These are phyloP conservation scores for Pardosa pseudoannulata DNA, from an alignment of 2,888 invertebrate genomes.

Conservation along the genomic window DNA sequence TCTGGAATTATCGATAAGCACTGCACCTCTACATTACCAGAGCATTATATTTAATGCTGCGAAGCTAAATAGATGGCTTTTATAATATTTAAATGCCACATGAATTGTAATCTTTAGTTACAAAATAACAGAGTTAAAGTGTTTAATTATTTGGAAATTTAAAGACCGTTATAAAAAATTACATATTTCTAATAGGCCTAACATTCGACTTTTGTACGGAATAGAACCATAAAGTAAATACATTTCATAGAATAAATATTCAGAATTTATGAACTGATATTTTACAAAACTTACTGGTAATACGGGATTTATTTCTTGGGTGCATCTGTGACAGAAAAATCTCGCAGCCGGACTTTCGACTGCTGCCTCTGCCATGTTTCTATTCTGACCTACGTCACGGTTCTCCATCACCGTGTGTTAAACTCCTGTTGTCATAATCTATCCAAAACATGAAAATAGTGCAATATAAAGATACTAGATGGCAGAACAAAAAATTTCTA, in stretches of 20 bases:
- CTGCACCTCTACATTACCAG: neutral
- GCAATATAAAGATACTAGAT: no score
- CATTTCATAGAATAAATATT: neutral
- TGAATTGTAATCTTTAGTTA: no score
- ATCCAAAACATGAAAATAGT: no score
- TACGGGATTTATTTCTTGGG: conserved; percentile 88
- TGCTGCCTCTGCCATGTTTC: conserved; percentile 71
- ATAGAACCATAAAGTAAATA: no score
- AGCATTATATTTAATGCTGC: no score
- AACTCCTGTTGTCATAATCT: no score
- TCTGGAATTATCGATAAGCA: conserved; percentile 26
- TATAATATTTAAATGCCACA: no score
- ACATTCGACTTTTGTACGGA: neutral
- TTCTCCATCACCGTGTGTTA: conserved; percentile 30
- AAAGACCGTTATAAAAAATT: neutral
- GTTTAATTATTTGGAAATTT: no score
- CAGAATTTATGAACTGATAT: no score
- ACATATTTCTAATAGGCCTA: conserved; percentile 42
- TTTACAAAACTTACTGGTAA: conserved; percentile 85
- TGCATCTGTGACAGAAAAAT: conserved; percentile 92
- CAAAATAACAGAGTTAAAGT: no score
- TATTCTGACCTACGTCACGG: conserved; percentile 45
- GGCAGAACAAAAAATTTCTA: no score
- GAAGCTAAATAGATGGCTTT: no score
- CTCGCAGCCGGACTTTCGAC: conserved; percentile 65